Evolutionary conservation across 2,888 invertebrate genomes (phyloP).

Genomic region (Octodonta nipae): DNA sequence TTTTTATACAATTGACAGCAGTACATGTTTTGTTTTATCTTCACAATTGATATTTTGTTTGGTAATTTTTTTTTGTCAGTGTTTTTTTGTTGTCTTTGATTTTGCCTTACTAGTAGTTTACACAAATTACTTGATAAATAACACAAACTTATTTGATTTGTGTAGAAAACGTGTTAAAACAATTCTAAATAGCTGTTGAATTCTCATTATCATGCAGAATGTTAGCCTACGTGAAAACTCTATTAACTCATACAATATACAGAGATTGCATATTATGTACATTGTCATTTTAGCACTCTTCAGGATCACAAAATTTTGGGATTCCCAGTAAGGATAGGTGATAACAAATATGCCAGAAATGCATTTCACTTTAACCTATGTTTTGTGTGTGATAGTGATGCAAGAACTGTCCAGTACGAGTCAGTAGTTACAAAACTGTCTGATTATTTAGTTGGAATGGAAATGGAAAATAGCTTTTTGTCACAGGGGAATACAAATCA

Average conservation of each 20-base stretch:
- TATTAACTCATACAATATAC: not conserved
- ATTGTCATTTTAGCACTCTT: slow-evolving; percentile 50
- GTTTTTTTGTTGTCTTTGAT: too few relatives aligned
- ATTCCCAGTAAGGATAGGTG: slow-evolving; percentile 80
- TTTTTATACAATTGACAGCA: too few relatives aligned
- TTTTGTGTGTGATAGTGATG: slow-evolving; percentile 83
- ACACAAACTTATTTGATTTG: too few relatives aligned
- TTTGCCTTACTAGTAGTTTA: too few relatives aligned
- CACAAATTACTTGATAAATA: too few relatives aligned
- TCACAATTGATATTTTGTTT: too few relatives aligned
- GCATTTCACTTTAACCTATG: slow-evolving; percentile 92
- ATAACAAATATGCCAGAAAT: slow-evolving; percentile 79
- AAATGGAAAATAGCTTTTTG: slow-evolving; percentile 74
- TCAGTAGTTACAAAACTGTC: slow-evolving; percentile 87
- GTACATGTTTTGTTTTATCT: too few relatives aligned
- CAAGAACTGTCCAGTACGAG: slow-evolving; percentile 84
- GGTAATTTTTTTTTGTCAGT: too few relatives aligned
- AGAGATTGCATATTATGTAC: too few relatives aligned
- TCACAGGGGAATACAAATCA: slow-evolving; percentile 52
- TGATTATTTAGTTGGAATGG: slow-evolving; percentile 79
- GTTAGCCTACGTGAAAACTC: not conserved
- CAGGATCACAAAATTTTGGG: slow-evolving; percentile 79
- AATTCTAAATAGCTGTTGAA: too few relatives aligned
- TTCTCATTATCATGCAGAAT: too few relatives aligned
- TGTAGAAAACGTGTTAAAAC: too few relatives aligned